phyloP scores from a whole-genome alignment of 2,888 invertebrate genomes.

The Napeogenes sylphis region DNA sequence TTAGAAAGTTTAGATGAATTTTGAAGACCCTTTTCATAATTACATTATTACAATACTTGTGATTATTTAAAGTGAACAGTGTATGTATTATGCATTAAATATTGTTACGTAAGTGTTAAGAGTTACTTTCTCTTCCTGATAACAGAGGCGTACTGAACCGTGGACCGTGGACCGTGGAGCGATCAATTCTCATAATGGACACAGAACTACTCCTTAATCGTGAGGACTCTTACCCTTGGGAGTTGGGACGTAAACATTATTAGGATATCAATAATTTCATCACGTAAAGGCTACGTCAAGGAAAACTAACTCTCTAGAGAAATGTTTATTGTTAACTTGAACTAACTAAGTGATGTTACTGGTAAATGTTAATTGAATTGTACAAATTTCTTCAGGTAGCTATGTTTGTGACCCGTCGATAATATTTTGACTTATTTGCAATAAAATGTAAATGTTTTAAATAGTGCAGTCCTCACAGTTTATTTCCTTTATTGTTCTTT shows the following conservation, averaged over 20 bases:
- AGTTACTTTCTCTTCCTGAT: constrained; percentile 16
- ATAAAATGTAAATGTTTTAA: too few species aligned
- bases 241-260: background rate
- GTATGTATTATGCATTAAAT: background rate
- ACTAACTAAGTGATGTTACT: background rate
- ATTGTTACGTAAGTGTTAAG: constrained; percentile 10
- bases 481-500: too few species aligned
- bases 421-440: too few species aligned
- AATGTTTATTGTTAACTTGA: constrained; percentile 2
- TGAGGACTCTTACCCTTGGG: background rate
- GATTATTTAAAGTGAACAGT: background rate
- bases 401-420: too few species aligned
- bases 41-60: too few species aligned
- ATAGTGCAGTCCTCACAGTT: too few species aligned
- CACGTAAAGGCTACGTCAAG: constrained; percentile 19
- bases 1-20: too few species aligned
- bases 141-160: background rate
- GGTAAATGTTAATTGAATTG: too few species aligned
- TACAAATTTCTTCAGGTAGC: too few species aligned
- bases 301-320: constrained; percentile 10
- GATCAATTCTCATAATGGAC: too few species aligned
- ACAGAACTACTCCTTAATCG: too few species aligned
- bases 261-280: constrained; percentile 11
- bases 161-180: background rate
- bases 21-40: too few species aligned